Conservation (phyloP, 2,113 vertebrate genomes). For the Eulemur rufifrons region DNA sequence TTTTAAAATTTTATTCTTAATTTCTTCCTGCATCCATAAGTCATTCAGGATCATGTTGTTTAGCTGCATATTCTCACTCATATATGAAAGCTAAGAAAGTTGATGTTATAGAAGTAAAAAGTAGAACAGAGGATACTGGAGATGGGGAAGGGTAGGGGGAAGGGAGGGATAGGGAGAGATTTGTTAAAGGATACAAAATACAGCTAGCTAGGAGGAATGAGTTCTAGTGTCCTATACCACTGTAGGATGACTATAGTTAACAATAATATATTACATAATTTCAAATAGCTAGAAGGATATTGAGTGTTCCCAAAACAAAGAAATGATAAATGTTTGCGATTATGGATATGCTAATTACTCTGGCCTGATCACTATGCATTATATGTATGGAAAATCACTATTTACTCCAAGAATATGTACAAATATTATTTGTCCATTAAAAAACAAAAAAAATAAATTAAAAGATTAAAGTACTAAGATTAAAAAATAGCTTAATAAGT, state of each 20-base stretch:
- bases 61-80: background rate
- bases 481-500: background rate
- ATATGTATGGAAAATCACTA: background rate
- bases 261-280: background rate
- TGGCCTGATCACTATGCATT: background rate
- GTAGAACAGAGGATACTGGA: background rate
- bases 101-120: background rate
- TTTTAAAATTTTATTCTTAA: background rate
- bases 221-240: background rate
- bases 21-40: background rate
- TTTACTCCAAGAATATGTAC: background rate
- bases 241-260: background rate
- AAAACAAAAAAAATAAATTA: background rate
- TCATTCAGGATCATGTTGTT: background rate
- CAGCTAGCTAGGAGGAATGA: background rate
- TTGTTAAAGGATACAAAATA: background rate
- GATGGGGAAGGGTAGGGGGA: background rate
- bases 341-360: background rate
- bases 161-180: background rate
- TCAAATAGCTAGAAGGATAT: background rate
- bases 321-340: background rate
- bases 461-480: background rate
- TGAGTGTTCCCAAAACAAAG: background rate
- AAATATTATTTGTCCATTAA: background rate
- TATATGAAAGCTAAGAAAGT: background rate